Evolutionary conservation across 2,113 vertebrate genomes (phyloP).

Genomic region (Phyllostomus discolor): DNA sequence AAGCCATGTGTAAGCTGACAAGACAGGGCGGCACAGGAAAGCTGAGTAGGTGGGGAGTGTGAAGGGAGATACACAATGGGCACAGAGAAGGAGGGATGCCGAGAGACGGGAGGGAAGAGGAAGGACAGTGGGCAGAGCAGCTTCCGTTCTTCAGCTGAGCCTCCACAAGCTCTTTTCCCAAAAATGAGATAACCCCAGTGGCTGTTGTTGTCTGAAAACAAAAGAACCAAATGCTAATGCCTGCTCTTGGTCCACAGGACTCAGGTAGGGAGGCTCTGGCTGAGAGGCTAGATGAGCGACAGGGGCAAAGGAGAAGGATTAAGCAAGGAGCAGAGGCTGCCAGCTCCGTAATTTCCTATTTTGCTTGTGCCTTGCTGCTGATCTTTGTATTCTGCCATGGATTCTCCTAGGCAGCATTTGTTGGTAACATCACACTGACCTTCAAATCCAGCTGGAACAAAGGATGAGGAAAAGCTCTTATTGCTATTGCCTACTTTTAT

Average conservation of each 20-base stretch:
- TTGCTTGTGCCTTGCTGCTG: background rate
- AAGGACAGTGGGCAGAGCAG: background rate
- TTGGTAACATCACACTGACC: slow-evolving; percentile 18
- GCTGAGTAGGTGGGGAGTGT: background rate
- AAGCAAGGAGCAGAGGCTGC: background rate
- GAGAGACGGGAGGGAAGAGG: background rate
- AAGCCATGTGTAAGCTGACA: background rate
- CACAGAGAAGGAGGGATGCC: background rate
- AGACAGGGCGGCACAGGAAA: background rate
- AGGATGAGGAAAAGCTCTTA: background rate
- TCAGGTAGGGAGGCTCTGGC: background rate
- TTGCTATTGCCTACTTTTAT: slow-evolving; percentile 40
- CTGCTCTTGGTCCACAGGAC: too few relatives aligned
- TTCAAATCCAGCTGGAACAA: slow-evolving; percentile 35
- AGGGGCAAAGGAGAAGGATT: background rate
- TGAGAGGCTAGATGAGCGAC: background rate
- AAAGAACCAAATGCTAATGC: background rate
- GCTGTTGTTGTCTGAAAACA: background rate
- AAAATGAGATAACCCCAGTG: background rate
- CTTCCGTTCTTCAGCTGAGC: background rate
- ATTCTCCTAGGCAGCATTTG: background rate
- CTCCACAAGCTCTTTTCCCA: too few relatives aligned
- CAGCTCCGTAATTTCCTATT: background rate
- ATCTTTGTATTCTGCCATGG: slow-evolving; percentile 4
- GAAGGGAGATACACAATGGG: background rate